A percentile compares a stretch with the other conserved stretches of the same genome.
Evolutionary conservation across 2,888 invertebrate genomes (phyloP).

Genomic region (Sipha maydis): DNA sequence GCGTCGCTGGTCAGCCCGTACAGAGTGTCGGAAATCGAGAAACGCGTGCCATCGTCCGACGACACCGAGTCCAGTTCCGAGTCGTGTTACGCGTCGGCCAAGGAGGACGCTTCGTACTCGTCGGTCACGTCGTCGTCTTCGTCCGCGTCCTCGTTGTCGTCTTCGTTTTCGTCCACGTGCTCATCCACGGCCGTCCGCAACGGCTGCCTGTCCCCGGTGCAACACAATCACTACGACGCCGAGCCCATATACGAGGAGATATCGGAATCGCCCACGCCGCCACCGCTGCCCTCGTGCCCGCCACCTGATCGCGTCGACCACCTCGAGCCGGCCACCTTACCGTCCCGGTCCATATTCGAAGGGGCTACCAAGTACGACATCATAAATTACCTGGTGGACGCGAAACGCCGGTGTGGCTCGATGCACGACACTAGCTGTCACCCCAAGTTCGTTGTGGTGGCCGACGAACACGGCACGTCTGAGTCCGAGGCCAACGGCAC

Average conservation of each 20-base stretch:
- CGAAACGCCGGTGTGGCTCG: constrained; percentile 75
- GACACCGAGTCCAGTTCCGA: constrained; percentile 56
- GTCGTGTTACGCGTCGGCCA: constrained; percentile 53
- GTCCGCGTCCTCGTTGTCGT: constrained; percentile 29
- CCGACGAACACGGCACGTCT: constrained; percentile 67
- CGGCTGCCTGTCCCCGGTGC: constrained; percentile 66
- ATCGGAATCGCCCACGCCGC: constrained; percentile 69
- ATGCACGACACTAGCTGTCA: constrained; percentile 51
- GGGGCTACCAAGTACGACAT: constrained; percentile 90
- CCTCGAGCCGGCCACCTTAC: constrained; percentile 67
- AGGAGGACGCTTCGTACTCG: constrained; percentile 55
- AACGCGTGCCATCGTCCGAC: constrained; percentile 37
- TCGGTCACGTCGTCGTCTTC: constrained; percentile 63
- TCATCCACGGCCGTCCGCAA: constrained; percentile 63
- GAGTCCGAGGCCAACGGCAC: constrained; percentile 75
- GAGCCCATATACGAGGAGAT: constrained; percentile 79
- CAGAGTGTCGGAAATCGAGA: constrained; percentile 63
- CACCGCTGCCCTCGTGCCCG: constrained; percentile 82
- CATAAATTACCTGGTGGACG: constrained; percentile 87
- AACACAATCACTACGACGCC: constrained; percentile 78
- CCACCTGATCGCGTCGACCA: constrained; percentile 76
- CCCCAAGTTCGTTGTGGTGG: constrained; percentile 58
- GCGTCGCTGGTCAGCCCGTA: constrained; percentile 64
- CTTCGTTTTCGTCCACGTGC: constrained; percentile 63
- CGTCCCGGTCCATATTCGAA: constrained; percentile 69